phyloP scores from a whole-genome alignment of 1,140 invertebrate species.

The Drosophila quadrilineata region DNA sequence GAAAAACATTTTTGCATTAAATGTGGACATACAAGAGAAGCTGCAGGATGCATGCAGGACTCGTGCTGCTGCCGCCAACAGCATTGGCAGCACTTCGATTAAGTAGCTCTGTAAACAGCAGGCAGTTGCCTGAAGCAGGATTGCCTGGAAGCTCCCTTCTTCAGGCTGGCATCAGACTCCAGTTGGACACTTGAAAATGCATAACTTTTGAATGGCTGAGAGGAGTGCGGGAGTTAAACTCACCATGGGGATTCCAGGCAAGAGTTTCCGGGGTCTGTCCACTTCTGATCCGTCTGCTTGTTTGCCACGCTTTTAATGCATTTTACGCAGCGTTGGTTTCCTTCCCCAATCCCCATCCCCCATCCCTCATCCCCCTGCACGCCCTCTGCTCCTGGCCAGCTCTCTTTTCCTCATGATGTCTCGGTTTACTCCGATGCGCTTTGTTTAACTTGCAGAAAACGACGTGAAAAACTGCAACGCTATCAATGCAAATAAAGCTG shows the following conservation, averaged over 20 bases:
- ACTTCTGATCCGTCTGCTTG: conserved; percentile 28
- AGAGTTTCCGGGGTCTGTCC: neutral
- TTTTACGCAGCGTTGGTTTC: conserved; percentile 59
- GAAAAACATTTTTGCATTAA: conserved; percentile 66
- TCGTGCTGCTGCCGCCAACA: conserved; percentile 16
- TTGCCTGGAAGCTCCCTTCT: neutral
- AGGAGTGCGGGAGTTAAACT: conserved; percentile 27
- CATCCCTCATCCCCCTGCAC: no score
- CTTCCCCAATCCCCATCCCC: no score
- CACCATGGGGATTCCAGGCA: conserved; percentile 1
- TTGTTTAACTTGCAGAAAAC: conserved; percentile 32
- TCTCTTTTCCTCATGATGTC: no score
- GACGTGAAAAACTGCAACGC: conserved; percentile 53
- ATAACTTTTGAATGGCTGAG: conserved; percentile 58
- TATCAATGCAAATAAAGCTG: conserved; percentile 72
- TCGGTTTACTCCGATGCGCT: conserved; percentile 36
- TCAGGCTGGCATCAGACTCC: conserved; percentile 33
- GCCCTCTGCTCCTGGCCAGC: no score
- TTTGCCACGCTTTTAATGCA: conserved; percentile 75
- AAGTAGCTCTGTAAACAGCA: conserved; percentile 76
- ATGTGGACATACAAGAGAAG: conserved; percentile 34
- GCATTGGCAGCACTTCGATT: conserved; percentile 74
- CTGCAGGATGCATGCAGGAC: conserved; percentile 33
- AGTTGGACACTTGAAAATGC: conserved; percentile 66
- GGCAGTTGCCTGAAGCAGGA: conserved; percentile 23